A percentile compares a stretch with the other conserved stretches of the same genome.
Evolutionary conservation across 2,113 vertebrate genomes (phyloP).

Genomic region (Puntigrus tetrazona): DNA sequence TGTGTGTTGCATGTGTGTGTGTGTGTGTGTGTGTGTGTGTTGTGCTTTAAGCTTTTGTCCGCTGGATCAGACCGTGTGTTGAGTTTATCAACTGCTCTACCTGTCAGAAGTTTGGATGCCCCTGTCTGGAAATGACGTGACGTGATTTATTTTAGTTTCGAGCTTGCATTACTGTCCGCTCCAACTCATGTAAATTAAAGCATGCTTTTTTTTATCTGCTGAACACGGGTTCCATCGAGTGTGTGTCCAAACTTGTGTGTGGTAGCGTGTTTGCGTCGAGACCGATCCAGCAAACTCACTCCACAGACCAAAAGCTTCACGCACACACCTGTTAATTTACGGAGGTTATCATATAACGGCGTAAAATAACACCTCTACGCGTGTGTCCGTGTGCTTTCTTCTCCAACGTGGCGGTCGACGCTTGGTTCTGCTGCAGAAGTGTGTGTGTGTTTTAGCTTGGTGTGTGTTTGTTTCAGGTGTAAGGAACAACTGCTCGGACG

Average conservation of each 20-base stretch:
- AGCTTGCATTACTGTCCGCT: neutral
- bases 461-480: neutral
- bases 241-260: slow-evolving; percentile 5
- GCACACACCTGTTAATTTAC: slow-evolving; percentile 33
- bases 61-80: slow-evolving; percentile 36
- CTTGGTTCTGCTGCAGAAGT: neutral
- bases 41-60: slow-evolving; percentile 44
- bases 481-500: neutral
- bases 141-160: neutral
- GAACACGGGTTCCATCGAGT: neutral
- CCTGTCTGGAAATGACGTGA: neutral
- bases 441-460: neutral
- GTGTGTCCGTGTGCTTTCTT: neutral
- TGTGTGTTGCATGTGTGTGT: slow-evolving; percentile 46
- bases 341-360: slow-evolving; percentile 16
- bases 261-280: neutral
- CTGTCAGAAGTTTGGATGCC: slow-evolving; percentile 1
- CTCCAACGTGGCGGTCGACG: neutral
- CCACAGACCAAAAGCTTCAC: slow-evolving; percentile 21
- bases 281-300: slow-evolving; percentile 32
- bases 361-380: slow-evolving; percentile 21
- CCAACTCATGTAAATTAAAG: neutral
- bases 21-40: slow-evolving; percentile 35
- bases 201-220: neutral
- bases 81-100: neutral